Conservation (phyloP, 2,797 vertebrate genomes). For the Ispidina lecontei region DNA sequence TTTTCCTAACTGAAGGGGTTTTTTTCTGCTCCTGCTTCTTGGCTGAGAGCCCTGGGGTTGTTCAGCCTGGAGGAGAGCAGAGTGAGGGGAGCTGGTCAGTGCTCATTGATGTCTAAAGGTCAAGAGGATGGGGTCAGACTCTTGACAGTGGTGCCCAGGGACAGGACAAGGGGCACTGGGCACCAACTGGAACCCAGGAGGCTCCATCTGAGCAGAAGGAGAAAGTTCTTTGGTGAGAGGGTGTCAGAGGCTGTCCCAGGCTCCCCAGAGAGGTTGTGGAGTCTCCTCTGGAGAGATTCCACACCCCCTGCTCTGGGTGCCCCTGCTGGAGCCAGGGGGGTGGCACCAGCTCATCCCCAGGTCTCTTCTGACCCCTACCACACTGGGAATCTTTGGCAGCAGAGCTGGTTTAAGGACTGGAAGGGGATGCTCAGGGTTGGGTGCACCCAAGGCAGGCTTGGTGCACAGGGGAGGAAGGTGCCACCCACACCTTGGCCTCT, state of each 20-base stretch:
- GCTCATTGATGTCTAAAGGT: not conserved
- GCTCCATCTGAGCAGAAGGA: not conserved
- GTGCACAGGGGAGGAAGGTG: not conserved
- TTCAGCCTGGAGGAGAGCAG: not conserved
- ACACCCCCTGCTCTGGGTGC: too few species aligned
- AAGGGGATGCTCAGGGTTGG: accelerated
- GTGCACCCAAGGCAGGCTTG: not conserved
- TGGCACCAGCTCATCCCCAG: not conserved
- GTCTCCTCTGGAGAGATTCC: not conserved
- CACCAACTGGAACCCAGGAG: not conserved
- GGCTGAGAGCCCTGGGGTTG: not conserved
- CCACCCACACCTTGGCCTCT: not conserved
- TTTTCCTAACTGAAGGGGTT: not conserved
- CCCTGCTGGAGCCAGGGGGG: too few species aligned
- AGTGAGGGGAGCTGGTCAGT: not conserved
- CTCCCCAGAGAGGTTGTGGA: not conserved
- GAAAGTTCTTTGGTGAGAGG: not conserved
- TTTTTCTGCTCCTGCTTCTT: not conserved
- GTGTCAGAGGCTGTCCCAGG: not conserved
- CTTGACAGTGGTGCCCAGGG: not conserved
- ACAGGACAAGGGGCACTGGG: not conserved
- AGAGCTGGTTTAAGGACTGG: not conserved
- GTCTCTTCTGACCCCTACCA: too few species aligned
- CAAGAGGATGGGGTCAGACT: not conserved
- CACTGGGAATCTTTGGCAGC: not conserved